Base-by-base conservation (phyloP, 2,888 invertebrate species). In the Aphodius granarius region DNA sequence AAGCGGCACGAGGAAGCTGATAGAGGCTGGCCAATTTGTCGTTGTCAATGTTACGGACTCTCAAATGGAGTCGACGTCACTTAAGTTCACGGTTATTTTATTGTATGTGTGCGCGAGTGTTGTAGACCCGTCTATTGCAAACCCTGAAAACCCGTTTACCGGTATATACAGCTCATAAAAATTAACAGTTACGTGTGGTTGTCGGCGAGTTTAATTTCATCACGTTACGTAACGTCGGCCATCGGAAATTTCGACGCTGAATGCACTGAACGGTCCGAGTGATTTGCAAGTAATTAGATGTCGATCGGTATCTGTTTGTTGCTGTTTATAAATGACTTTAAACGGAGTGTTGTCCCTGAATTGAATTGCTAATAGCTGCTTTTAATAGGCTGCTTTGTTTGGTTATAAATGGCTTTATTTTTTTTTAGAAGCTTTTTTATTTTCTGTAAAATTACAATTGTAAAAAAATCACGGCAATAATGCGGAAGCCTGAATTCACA, bases 41-140 rank as follows among this genome's bases (percentile, higher is more conserved):
- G 68, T 68, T 43, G 43, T 68, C 68, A 68, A 68, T 68, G 68
- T 68, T 68, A 68, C 22, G 20, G 21, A 22, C n/a, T 68, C 22
- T 21, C 68, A 68, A 22, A 20, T 68, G 19, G 22, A n/a, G 68
- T 20, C 22, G 20, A 68, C 20, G 20, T 68, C 68, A 22, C 21
- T 68, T 68, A 68, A 68, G 68, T 68, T 68, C 68, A 68, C 68
- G 68, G 68, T 21, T 19, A 20, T n/a, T 68, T 68, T 68, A 21
- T 68, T 68, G 19, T 68, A 19, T 43, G 43, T 43, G 43, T 43
- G 43, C 13, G 43, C 13, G 43, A 43, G 43, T 13, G 43, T 43
- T 43, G 43, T 43, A 43, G 43, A 43, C 43, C 43, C 43, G 43
- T 43, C 43, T 43, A 43, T 43, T 43, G 13, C 43, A 43, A 43